A percentile compares a stretch with the other conserved stretches of the same genome.
phyloP scores from a whole-genome alignment of 1,140 invertebrate species.

The Colletes gigas region DNA sequence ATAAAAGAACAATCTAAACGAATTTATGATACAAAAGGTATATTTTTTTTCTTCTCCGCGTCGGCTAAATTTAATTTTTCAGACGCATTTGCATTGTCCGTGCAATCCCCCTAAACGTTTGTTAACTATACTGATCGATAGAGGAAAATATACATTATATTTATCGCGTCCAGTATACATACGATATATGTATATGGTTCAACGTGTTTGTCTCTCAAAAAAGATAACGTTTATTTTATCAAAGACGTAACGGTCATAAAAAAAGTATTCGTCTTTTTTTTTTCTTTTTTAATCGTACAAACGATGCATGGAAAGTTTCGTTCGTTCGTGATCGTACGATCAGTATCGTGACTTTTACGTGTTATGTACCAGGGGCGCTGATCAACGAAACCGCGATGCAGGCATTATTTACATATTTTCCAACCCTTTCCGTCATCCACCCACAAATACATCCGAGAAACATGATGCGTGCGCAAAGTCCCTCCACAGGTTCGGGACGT shows the following conservation, averaged over 20 bases:
- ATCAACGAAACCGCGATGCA: conserved; percentile 21
- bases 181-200: neutral
- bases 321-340: neutral
- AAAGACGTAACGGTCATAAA: neutral
- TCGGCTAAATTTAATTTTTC: conserved; percentile 28
- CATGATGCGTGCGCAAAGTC: conserved; percentile 56
- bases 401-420: conserved; percentile 59
- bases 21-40: neutral
- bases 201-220: neutral
- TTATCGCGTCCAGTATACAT: neutral
- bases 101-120: neutral
- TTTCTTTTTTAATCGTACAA: neutral
- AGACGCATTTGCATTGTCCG: conserved; percentile 9
- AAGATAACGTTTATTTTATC: conserved; percentile 20
- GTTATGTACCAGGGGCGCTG: conserved; percentile 5
- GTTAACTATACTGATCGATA: neutral
- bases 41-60: neutral
- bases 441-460: conserved; percentile 39
- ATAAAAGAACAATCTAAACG: neutral
- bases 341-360: conserved; percentile 2
- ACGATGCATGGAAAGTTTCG: neutral
- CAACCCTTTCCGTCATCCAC: conserved; percentile 54
- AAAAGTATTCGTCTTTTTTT: neutral
- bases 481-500: conserved; percentile 50
- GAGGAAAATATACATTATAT: neutral